Base-by-base conservation (phyloP, 2,113 vertebrate species). In the Petromus typicus region DNA sequence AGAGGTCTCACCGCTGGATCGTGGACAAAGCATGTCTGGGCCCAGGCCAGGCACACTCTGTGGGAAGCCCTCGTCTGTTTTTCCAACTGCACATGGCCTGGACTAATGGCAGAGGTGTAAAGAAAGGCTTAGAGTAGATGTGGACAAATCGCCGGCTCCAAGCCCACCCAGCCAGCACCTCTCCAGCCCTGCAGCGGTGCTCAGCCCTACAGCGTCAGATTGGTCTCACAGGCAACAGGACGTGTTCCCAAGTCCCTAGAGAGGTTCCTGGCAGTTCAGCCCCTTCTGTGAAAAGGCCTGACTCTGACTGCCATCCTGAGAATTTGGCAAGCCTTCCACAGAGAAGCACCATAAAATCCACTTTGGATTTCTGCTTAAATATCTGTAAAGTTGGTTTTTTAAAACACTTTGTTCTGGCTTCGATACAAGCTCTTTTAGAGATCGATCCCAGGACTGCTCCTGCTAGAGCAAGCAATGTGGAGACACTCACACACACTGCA, bases 401-500 rank as follows among this genome's bases (percentile, higher is more conserved):
- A 18, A 67, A 87, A 22, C 48, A 32, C 25, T 9, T 76, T 59
- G 78, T 43, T 87, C 85, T 88, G 78, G 54, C 83, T 63, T 82
- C 9, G 5, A 56, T 11, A 30, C 25, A 37, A 82, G 25, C 22
- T 57, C 92, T 88, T 64, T 37, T 66, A 82, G 81, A 67, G 67
- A 51, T 82, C 8, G 0, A 56, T 67, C 80, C 73, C 1, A 23
- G 56, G 92, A 37, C 17, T 1, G 5, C 20, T 40, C 57, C 56
- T 12, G 45, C 89, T 37, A 1, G 48, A 57, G 59, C 73, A 14
- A 40, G 34, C 69, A 1, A 66, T 2, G 7, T 0, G 3, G 13
- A 61, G 73, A 2, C 0, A 0, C 11, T 76, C 11, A 27, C 59
- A 4, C 0, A 0, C 66, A 18, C 3, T 1, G 22, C 27, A 0